Base-by-base conservation (phyloP, 2,797 vertebrate species). In the Anisognathus igniventris region DNA sequence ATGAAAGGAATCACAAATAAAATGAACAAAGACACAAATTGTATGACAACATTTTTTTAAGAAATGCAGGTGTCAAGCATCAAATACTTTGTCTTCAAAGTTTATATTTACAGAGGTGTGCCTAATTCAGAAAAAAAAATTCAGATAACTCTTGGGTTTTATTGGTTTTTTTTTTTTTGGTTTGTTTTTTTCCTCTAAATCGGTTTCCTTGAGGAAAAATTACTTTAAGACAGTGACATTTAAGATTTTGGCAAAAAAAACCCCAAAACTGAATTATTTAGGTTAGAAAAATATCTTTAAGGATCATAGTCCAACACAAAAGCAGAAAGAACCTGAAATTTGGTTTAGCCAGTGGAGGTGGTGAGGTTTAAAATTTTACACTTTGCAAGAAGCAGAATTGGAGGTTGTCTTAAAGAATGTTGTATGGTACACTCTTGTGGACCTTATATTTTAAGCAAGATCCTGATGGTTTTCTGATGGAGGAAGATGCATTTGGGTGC, bases 341-440 rank as follows among this genome's bases (percentile, higher is more conserved):
- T 1, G 3, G 3, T 21, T 65, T 22, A 75, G 3, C 8, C 31
- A 23, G 21, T 50, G 13, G 17, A 40, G 2, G 2, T 56, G 23
- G 31, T 65, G 25, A 67, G 1, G 6, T 30, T 74, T 57, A 48
- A 84, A 9, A 10, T 5, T 12, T 58, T 11, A 45, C 17, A 17
- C 5, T 57, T 86, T 8, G 22, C 9, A 5, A 31, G 51, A 35
- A 17, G 60, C 27, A 37, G 24, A 73, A 27, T 39, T 60, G 24
- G 15, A 7, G 1, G 2, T 12, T 66, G 2, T 30, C 8, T 54
- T 14, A 39, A 58, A 67, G 21, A 40, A 13, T 22, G 6, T 19
- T 1, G 0, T 54, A 12, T 2, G 1, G 7, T 40, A 1, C 8
- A 4, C 9, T 44, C 5, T 30, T 60, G 30, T 57, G 16, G 9